Base-by-base conservation (phyloP, 2,797 vertebrate genomes). In the Pteropus rufus region DNA sequence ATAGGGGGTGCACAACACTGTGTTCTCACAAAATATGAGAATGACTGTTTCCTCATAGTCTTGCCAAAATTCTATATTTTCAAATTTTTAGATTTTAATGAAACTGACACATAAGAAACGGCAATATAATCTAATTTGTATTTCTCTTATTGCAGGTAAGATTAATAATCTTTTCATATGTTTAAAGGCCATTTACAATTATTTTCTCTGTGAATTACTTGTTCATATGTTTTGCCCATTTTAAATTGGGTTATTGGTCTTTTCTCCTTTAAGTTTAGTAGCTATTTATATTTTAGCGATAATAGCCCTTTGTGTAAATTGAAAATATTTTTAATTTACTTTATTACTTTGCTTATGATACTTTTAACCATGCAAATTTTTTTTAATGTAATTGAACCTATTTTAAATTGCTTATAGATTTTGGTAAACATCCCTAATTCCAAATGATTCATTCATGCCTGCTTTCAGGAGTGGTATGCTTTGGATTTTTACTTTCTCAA, bases 21-120 rank as follows among this genome's bases (percentile, higher is more conserved):
- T 11, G 21, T 49, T 70, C 56, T 36, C 31, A 81, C 24, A 64
- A 89, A 94, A 96, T 65, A 83, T 44, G 12, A 92, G 36, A 41
- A 8, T 67, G 26, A 62, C n/a, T 44, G 12, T 41, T 92, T 89
- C 26, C n/a, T 1, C 29, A 46, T 2, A 46, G 6, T 46, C 18
- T 92, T 83, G 77, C 46, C 91, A 95, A 91, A 89, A 44, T 67
- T 91, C 65, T 79, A 11, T 9, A 36, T 67, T 91, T 75, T 49
- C 54, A 80, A 65, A 54, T 80, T 54, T 67, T 96, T 72, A 93
- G n/a, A 65, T 76, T 84, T 94, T 83, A 44, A 75, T 91, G 49
- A 88, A 80, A 83, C 18, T 76, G 70, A 83, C 3, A 60, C 18
- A 56, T 54, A 49, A 91, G 46, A 96, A 91, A 96, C 39, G 8